Evolutionary conservation across 2,113 vertebrate species (phyloP).

Genomic region (Anguilla japonica): DNA sequence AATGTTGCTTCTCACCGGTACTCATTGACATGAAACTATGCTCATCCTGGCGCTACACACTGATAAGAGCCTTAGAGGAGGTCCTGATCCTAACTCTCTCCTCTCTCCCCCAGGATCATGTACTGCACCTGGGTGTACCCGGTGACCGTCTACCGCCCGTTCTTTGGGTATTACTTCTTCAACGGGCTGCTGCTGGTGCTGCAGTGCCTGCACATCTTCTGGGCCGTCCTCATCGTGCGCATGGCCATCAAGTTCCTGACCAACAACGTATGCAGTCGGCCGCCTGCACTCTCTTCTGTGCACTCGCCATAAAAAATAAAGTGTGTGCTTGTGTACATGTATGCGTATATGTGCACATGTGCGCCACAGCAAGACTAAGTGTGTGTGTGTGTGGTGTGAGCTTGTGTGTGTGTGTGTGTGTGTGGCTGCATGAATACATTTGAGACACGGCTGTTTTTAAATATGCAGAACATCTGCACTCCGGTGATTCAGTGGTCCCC

Average conservation of each 20-base stretch:
- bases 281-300: not conserved
- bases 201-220: constrained; percentile 89
- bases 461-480: not conserved
- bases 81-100: not conserved
- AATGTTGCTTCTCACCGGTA: not conserved
- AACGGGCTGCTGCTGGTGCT: constrained; percentile 84
- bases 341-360: not conserved
- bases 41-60: not conserved
- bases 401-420: no score
- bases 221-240: constrained; percentile 88
- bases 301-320: not conserved
- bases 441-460: not conserved
- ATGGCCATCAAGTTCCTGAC: constrained; percentile 91
- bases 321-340: not conserved
- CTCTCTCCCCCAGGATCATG: constrained; percentile 77
- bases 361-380: not conserved
- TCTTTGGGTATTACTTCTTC: constrained; percentile 97
- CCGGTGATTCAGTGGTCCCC: not conserved
- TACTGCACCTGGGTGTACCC: constrained; percentile 88
- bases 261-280: constrained; percentile 76
- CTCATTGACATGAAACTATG: not conserved
- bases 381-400: not conserved
- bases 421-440: not conserved
- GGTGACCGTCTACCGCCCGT: constrained; percentile 80
- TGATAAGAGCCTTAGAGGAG: not conserved